These are phyloP conservation scores for Sinonovacula constricta DNA, from an alignment of 1,140 invertebrate species.

Conservation along the genomic window DNA sequence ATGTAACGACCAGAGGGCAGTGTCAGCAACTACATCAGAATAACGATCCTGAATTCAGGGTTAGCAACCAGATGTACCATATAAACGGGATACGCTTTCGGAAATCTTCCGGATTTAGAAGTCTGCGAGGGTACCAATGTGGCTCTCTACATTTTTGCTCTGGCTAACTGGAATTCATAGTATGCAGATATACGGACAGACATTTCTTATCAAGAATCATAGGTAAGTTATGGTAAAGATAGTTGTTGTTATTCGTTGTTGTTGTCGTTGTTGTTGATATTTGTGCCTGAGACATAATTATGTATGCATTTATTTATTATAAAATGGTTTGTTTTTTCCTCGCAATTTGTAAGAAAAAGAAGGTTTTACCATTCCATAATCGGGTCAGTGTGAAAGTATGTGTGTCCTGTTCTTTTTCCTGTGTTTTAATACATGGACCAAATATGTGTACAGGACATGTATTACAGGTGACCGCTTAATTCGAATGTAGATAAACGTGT, in stretches of 20 bases:
- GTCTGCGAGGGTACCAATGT: constrained; percentile 66
- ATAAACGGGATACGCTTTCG: constrained; percentile 70
- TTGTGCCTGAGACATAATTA: no score
- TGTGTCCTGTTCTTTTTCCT: no score
- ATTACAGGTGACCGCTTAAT: no score
- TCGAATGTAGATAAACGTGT: no score
- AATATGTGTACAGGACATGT: no score
- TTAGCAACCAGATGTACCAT: constrained; percentile 58
- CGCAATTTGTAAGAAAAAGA: no score
- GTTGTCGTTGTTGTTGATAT: no score
- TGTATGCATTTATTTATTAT: no score
- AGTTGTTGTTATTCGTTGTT: not conserved
- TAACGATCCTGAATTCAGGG: constrained; percentile 36
- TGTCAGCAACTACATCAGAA: constrained; percentile 30
- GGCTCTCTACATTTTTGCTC: constrained; percentile 20
- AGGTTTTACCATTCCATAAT: no score
- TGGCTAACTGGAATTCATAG: constrained; percentile 38
- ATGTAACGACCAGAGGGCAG: constrained; percentile 13
- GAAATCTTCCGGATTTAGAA: constrained; percentile 68
- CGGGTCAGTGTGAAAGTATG: no score
- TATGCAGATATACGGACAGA: constrained; percentile 48
- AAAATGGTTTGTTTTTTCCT: no score
- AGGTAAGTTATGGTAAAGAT: constrained; percentile 9
- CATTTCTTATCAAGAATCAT: constrained; percentile 28
- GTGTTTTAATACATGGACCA: no score